phyloP scores from a whole-genome alignment of 2,888 invertebrate genomes.

The Chrysolina haemoptera region DNA sequence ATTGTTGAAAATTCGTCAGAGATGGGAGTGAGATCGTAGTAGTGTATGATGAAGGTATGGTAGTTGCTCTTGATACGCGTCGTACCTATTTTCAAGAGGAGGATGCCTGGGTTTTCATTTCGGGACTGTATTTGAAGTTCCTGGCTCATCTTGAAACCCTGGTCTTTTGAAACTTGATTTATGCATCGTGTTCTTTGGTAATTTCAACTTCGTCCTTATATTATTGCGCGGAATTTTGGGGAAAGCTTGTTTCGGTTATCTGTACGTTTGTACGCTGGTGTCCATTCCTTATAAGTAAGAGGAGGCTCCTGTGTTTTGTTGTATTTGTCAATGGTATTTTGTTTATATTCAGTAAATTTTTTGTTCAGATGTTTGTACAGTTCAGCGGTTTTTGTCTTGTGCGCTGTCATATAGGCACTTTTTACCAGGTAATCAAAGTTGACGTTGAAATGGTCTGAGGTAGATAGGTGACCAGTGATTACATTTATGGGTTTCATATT shows the following conservation, averaged over 20 bases:
- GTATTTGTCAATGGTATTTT: no score
- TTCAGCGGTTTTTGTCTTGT: constrained; percentile 6
- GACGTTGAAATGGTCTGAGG: constrained; percentile 6
- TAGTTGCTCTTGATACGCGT: background rate
- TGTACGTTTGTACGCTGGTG: no score
- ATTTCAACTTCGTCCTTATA: background rate
- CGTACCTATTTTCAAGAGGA: constrained; percentile 16
- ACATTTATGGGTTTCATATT: constrained; percentile 16
- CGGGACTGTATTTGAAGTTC: constrained; percentile 17
- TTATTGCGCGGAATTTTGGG: background rate
- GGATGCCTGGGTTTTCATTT: constrained; percentile 15
- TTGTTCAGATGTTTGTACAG: constrained; percentile 8
- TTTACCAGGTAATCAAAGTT: constrained; percentile 4
- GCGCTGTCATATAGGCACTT: constrained; percentile 10
- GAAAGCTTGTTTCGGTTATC: background rate
- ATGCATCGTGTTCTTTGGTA: no score
- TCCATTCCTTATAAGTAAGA: no score
- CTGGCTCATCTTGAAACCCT: constrained; percentile 7
- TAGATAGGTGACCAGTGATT: background rate
- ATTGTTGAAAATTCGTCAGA: background rate
- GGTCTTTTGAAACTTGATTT: no score
- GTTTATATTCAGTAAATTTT: background rate
- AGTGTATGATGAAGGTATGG: constrained; percentile 22
- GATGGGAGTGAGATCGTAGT: constrained; percentile 12
- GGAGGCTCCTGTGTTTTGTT: no score